Evolutionary conservation across 2,888 invertebrate species (phyloP), one percentile per base, ranked within the genome.

Genomic region (Thumatha senex): DNA sequence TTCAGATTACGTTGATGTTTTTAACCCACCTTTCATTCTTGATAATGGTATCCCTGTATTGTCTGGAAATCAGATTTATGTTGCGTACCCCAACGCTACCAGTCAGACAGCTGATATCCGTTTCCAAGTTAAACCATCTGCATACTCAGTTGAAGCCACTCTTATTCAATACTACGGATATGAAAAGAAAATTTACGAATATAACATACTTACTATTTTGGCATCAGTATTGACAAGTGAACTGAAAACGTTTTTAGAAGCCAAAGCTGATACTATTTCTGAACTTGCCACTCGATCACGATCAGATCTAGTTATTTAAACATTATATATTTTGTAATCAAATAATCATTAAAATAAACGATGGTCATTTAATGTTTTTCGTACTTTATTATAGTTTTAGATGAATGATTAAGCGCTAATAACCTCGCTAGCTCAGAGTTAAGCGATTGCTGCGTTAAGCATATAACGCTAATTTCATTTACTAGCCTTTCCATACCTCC

Each of bases 181-280:
- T 36, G 65, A 87, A 10, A 86, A 88, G 52, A 82, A 78, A 4
- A 81, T 89, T 31, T 89, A 89, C 42, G 76, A 83, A 55, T 87
- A 80, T 62, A 84, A 87, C 40, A 5, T 87, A 0, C 14, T 77
- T 0, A 24, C 24, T 0, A 10, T 81, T 0, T 4, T 81, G 0
- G 5, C 72, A 0, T 51, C 62, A 0, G 2, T 35, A 7, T 1
- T 44, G 12, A 11, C 24, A 0, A 7, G 3, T 11, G 44, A 29
- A 10, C 0, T 44, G 0, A 10, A 44, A 24, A 35, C 5, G 0
- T 80, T 58, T 56, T 63, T 86, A 0, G 48, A 63, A 0, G 58
- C 63, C 0, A 76, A 78, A 24, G 33, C 67, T 7, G 58, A 66
- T 0, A 42, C 67, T 0, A 82, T 86, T 9, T 64, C 76, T 12